phyloP scores from a whole-genome alignment of 2,888 invertebrate species.

The Pyrrhosoma nymphula region DNA sequence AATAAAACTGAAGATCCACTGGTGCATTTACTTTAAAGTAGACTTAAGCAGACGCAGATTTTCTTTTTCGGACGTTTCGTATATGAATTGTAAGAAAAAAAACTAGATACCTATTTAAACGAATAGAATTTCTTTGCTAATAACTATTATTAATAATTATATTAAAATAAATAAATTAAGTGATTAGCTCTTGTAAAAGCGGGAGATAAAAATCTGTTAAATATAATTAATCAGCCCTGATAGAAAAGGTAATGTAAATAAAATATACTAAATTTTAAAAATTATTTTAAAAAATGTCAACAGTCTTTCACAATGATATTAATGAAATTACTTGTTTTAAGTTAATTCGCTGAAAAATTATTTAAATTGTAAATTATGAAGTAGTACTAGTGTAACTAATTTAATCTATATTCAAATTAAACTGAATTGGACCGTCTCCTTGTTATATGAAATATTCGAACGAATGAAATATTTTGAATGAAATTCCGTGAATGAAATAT shows the following conservation, averaged over 20 bases:
- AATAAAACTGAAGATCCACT: no score
- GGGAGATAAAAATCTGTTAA: slow-evolving; percentile 78
- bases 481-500: slow-evolving; percentile 85
- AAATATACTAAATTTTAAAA: slow-evolving; percentile 80
- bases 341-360: slow-evolving; percentile 71
- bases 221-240: slow-evolving; percentile 84
- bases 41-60: no score
- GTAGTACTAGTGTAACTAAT: slow-evolving; percentile 74
- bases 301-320: slow-evolving; percentile 82
- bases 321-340: slow-evolving; percentile 75
- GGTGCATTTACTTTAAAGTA: no score
- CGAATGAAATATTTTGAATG: no score
- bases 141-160: slow-evolving; percentile 83
- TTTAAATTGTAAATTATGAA: slow-evolving; percentile 79
- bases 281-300: slow-evolving; percentile 78
- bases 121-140: slow-evolving; percentile 84
- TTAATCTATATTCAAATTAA: slow-evolving; percentile 76
- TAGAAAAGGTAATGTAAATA: slow-evolving; percentile 85
- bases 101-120: slow-evolving; percentile 85
- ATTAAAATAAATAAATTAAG: slow-evolving; percentile 81
- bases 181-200: slow-evolving; percentile 84
- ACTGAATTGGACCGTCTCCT: slow-evolving; percentile 77
- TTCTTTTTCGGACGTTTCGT: no score
- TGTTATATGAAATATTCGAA: no score
- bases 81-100: no score